A percentile compares a stretch with the other conserved stretches of the same genome.
Conservation (phyloP, 2,888 invertebrate genomes). For the Argyresthia albistria region DNA sequence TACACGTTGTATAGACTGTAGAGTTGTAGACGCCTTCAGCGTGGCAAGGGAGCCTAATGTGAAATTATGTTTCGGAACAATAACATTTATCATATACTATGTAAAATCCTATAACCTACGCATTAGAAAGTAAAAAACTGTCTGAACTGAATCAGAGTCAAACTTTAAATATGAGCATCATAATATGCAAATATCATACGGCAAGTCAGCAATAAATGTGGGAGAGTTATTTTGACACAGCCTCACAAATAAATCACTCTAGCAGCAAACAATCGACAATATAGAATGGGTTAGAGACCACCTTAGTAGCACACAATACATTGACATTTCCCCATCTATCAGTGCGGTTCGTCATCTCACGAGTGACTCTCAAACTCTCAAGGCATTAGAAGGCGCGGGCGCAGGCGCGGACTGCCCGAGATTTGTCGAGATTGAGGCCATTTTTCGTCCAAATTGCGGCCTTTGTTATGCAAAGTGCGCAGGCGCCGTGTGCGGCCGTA, state of each 20-base stretch:
- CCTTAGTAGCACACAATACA: neutral
- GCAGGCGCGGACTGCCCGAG: constrained; percentile 23
- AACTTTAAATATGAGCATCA: no score
- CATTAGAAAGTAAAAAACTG: no score
- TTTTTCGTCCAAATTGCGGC: constrained; percentile 70
- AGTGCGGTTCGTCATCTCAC: constrained; percentile 4
- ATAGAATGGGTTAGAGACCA: neutral
- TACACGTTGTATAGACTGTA: no score
- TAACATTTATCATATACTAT: no score
- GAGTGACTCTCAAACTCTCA: constrained; percentile 5
- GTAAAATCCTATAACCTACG: no score
- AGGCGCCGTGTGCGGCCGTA: constrained; percentile 65
- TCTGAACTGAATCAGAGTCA: no score
- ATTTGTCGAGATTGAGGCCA: constrained; percentile 56
- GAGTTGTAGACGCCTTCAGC: no score
- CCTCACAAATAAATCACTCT: neutral
- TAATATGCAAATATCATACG: neutral
- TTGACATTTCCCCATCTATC: constrained; percentile 6
- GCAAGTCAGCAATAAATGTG: no score
- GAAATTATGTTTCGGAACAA: no score
- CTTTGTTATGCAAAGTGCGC: constrained; percentile 71
- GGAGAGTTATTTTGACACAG: neutral
- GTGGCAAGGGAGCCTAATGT: no score
- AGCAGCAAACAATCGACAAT: neutral
- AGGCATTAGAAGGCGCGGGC: constrained; percentile 33